Base-by-base conservation (phyloP, 2,888 invertebrate genomes). In the Linnaemya tessellans region DNA sequence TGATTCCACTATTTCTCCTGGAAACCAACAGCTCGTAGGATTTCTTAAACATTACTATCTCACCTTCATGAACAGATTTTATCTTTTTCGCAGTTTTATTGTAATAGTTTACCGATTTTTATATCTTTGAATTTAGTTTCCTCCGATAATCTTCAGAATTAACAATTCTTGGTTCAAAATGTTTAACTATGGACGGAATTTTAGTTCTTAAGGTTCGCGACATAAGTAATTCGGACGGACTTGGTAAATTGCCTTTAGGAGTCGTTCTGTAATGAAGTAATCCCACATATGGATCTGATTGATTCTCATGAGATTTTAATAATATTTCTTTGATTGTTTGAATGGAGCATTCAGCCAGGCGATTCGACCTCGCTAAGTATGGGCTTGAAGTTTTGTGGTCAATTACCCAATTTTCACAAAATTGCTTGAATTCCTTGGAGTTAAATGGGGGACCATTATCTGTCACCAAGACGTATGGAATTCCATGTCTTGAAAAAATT, bases 401-500 rank as follows among this genome's bases (percentile, higher is more conserved):
- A 87, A 49, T 68, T 87, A 75, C 41, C 13, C 11, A 54, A 54
- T 25, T 7, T 22, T 11, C 3, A 5, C 54, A 54, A 54, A 54
- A 54, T 22, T 54, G 11, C 5, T 25, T 54, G n/a, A 58, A 58
- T 8, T 58, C n/a, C 18, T 74, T 58, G n/a, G 83, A 84, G 64
- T 60, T 84, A 71, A 79, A 87, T 25, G 81, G 85, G 4, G 87
- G 84, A 13, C 87, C 87, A 46, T 87, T 58, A 58, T 58, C 56
- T 15, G 58, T n/a, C n/a, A 58, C n/a, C 79, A 22, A 30, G 80
- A 65, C 73, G 11, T 22, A 11, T 13, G 22, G 20, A 30, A 58
- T 58, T 58, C 88, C 87, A 70, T 84, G 84, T 38, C 86, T 65
- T 9, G 87, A 56, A 68, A 86, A 88, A 30, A 86, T 81, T 9